These are phyloP conservation scores for Pammene aurita DNA, from an alignment of 2,888 invertebrate genomes.

Conservation along the genomic window DNA sequence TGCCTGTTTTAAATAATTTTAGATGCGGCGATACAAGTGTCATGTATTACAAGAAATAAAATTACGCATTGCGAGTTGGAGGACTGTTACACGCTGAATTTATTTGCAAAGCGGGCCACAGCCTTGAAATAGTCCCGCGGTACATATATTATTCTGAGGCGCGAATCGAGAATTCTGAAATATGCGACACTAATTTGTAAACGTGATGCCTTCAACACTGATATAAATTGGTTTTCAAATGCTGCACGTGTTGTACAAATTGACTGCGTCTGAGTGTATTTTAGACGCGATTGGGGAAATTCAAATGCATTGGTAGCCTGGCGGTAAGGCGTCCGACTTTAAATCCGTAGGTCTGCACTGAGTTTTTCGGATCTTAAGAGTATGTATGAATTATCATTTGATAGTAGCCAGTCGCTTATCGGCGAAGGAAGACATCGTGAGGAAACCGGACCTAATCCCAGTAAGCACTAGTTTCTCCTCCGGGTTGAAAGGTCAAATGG, in stretches of 20 bases:
- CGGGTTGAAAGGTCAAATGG: no score
- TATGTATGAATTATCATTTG: no score
- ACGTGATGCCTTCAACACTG: constrained; percentile 44
- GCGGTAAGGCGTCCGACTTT: no score
- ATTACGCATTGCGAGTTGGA: constrained; percentile 10
- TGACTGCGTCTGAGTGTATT: constrained; percentile 2
- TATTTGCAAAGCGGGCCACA: constrained; percentile 49
- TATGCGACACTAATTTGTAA: constrained; percentile 40
- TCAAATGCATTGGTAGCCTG: no score
- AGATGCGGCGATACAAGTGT: constrained; percentile 14
- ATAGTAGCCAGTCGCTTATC: no score
- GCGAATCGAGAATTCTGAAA: constrained; percentile 45
- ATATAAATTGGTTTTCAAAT: constrained; percentile 44
- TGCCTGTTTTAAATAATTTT: neutral
- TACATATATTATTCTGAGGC: constrained; percentile 42
- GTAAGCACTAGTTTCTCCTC: no score
- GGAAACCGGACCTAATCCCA: no score
- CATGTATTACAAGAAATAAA: constrained; percentile 31
- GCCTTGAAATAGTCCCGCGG: constrained; percentile 51
- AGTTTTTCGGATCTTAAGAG: no score
- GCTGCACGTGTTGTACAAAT: constrained; percentile 21
- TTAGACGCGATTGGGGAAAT: neutral
- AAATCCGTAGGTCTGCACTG: no score
- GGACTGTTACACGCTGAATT: constrained; percentile 30
- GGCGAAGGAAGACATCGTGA: no score